Base-by-base conservation (phyloP, 2,113 vertebrate genomes). In the Anoplopoma fimbria region DNA sequence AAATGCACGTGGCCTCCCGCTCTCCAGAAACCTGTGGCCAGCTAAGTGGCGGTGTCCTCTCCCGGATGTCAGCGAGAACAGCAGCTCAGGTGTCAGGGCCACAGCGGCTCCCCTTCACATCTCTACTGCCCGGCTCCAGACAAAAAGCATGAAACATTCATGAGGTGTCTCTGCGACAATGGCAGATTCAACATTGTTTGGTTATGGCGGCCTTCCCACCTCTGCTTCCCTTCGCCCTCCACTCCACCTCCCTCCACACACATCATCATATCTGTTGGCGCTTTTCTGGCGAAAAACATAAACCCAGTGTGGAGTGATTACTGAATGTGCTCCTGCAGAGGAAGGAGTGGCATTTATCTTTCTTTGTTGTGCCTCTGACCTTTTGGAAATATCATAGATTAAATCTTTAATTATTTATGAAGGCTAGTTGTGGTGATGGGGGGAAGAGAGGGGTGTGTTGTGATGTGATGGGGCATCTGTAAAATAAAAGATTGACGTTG, bases 321-420 rank as follows among this genome's bases (percentile, higher is more conserved):
- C 83, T 31, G 29, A 87, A 69, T 63, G 72, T 36, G 77, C 79
- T 77, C 79, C 73, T 88, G 81, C 86, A 83, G 83, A 89, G 90
- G 81, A 84, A 85, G 79, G 77, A 86, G 76, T 92, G 92, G 83
- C 92, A 90, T 93, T 93, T 94, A 88, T 89, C 79, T 88, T 65
- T 91, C 88, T 93, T 96, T 96, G 96, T 96, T 95, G 95, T 95
- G 94, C 91, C 84, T 88, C 90, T 97, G 97, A 97, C 97, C 97
- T 98, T 70, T 98, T 95, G 83, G 90, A 97, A 98, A 98, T 97
- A 98, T 96, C 97, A 97, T 94, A 96, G 96, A 97, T 97, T 97
- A 97, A 94, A 95, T 97, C 96, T 95, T 97, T 96, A 97, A 97
- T 97, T 97, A 98, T 97, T 97, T 97, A 98, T 97, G 97, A 95